Evolutionary conservation across 1,140 invertebrate species (phyloP).

Genomic region (Lysiphlebus fabarum): DNA sequence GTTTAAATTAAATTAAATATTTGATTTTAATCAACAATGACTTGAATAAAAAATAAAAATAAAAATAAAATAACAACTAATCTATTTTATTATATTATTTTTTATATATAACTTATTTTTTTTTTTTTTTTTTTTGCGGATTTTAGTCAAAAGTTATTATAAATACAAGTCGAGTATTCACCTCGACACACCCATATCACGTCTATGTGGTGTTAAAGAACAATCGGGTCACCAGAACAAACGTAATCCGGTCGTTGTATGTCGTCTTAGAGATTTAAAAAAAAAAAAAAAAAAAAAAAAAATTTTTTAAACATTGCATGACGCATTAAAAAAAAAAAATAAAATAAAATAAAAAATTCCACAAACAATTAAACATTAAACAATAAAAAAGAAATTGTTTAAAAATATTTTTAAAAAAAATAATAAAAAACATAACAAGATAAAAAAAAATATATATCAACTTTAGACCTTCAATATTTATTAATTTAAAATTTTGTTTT

Average conservation of each 20-base stretch:
- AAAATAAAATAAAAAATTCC: no score
- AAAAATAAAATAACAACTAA: no score
- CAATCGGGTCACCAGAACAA: slow-evolving; percentile 28
- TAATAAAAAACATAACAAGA: no score
- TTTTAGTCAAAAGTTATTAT: background rate
- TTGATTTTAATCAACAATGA: no score
- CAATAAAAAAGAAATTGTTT: background rate
- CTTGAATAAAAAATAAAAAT: no score
- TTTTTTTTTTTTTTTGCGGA: no score
- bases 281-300: no score
- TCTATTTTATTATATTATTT: no score
- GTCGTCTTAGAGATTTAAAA: slow-evolving; percentile 11
- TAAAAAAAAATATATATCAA: no score
- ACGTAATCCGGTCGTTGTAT: slow-evolving; percentile 24
- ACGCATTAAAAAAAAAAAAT: background rate
- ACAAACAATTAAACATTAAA: background rate
- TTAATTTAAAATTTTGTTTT: background rate
- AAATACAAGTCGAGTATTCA: slow-evolving; percentile 11
- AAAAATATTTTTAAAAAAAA: background rate
- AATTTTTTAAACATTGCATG: slow-evolving; percentile 14
- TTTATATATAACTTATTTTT: no score
- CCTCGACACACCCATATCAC: slow-evolving; percentile 20
- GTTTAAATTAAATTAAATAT: no score
- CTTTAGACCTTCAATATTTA: slow-evolving; percentile 1
- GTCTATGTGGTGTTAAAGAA: slow-evolving; percentile 20